Base-by-base conservation (phyloP, 2,113 vertebrate genomes). In the Parotia lawesii region DNA sequence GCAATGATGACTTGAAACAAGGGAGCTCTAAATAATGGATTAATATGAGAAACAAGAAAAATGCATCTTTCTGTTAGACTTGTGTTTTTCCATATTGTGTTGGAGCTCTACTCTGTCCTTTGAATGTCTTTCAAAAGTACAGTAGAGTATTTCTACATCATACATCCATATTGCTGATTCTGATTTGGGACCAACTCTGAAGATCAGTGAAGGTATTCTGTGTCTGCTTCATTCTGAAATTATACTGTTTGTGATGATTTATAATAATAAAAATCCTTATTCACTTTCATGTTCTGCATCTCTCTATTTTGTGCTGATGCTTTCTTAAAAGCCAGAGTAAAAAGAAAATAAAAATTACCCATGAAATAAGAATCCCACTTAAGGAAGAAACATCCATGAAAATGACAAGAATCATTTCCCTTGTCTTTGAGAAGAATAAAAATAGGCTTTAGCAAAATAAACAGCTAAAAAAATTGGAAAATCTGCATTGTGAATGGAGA, bases 11-110 rank as follows among this genome's bases (percentile, higher is more conserved):
- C 92, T 90, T 92, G 88, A 95, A 90, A 45, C 83, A 95, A 42
- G 82, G 78, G 69, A 93, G 35, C 47, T 92, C 88, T 94, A 97
- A 96, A 94, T 94, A 97, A 95, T 83, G 67, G 77, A 96, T 95
- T 96, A 95, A 94, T 87, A 96, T 6, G 5, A 94, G 88, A 96
- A 94, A 38, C 38, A 95, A 44, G 31, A 90, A 87, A 94, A 89
- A 85, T 60, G 16, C 33, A 74, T 91, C 57, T 95, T 95, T 86
- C 48, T 90, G 14, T 77, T 86, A 53, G 22, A 76, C 10, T 65
- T 78, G 6, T 21, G 3, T 69, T 96, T 90, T 85, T 67, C 28
- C 51, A 48, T 75, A 61, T 17, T 67, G 23, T 45, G 20, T 51
- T 78, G 28, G 40, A 96, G 6, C 35, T 77, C 20, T 76, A 29